These are phyloP conservation scores for Ameiurus melas DNA, from an alignment of 2,113 vertebrate species.

Conservation along the genomic window DNA sequence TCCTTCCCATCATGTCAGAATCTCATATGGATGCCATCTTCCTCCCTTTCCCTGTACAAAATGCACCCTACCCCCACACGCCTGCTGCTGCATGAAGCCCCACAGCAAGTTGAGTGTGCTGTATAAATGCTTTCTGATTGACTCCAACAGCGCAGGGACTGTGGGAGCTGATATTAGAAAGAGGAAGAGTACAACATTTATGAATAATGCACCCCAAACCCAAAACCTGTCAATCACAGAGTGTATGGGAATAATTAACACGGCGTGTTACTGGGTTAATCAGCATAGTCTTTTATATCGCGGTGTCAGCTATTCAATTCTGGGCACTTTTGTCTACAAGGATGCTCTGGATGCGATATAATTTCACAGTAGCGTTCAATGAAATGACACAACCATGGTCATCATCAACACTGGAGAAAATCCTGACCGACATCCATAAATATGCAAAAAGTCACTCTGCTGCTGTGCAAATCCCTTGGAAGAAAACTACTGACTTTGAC, in stretches of 20 bases:
- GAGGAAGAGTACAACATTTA: slow-evolving; percentile 16
- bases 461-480: neutral
- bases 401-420: neutral
- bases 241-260: slow-evolving; percentile 14
- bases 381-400: neutral
- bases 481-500: neutral
- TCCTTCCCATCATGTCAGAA: slow-evolving; percentile 11
- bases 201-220: slow-evolving; percentile 43
- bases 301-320: slow-evolving; percentile 6
- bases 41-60: slow-evolving; percentile 23
- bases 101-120: slow-evolving; percentile 33
- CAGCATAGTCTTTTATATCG: neutral
- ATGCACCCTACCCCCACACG: slow-evolving; percentile 30
- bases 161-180: slow-evolving; percentile 35
- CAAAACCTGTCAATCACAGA: slow-evolving; percentile 38
- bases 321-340: neutral
- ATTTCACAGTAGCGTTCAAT: neutral
- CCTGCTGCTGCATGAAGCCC: slow-evolving; percentile 31
- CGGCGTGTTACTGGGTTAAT: neutral
- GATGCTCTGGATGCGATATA: neutral
- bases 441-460: neutral
- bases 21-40: slow-evolving; percentile 16
- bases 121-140: slow-evolving; percentile 48
- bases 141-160: slow-evolving; percentile 44
- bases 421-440: neutral